Percentiles rank a stretch among this genome's conserved stretches.
Conservation (phyloP, 1,140 invertebrate genomes). For the Chironomus striatipennis region DNA sequence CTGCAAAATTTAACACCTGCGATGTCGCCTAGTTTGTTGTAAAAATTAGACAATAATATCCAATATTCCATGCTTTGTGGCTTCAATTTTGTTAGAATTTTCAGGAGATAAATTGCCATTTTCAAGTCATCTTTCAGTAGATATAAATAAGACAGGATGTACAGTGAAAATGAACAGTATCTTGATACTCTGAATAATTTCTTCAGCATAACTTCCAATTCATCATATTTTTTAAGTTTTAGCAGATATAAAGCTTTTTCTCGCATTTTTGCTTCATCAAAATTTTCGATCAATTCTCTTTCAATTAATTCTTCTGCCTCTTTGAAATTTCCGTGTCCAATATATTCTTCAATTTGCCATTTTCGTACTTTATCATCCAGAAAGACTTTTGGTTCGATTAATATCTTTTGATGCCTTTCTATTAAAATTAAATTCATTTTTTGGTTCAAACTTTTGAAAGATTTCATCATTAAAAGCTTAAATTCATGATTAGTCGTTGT, state of each 20-base stretch:
- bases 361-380: background rate
- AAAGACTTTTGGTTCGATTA: background rate
- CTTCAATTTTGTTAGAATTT: background rate
- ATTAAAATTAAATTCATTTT: background rate
- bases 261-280: background rate
- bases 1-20: background rate
- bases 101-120: background rate
- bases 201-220: background rate
- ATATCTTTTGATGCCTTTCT: background rate
- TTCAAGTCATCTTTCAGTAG: background rate
- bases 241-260: background rate
- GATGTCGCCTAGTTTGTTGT: background rate
- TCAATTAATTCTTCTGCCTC: background rate
- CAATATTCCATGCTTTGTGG: background rate
- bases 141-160: background rate
- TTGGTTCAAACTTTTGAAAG: background rate
- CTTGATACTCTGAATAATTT: background rate
- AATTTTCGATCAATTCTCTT: background rate
- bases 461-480: background rate
- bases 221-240: background rate
- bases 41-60: background rate
- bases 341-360: background rate
- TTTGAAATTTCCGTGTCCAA: background rate
- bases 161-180: background rate
- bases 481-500: background rate